A percentile compares a stretch with the other conserved stretches of the same genome.
Conservation (phyloP, 2,113 vertebrate species). For the Stigmatopora argus region DNA sequence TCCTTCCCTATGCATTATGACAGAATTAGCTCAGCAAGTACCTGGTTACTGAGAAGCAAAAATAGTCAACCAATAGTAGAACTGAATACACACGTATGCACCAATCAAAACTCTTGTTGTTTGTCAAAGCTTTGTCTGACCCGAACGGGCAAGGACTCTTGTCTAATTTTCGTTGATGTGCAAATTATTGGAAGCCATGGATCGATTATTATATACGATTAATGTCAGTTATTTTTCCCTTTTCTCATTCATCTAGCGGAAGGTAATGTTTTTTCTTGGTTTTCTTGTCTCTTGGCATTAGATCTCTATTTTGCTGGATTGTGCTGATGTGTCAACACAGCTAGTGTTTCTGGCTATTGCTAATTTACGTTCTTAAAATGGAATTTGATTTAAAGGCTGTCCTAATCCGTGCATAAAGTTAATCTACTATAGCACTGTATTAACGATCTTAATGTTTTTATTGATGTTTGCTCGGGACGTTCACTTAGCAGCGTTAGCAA, state of each 20-base stretch:
- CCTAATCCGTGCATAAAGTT: not conserved
- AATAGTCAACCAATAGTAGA: constrained; percentile 47
- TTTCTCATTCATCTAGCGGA: constrained; percentile 65
- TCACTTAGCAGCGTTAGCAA: not conserved
- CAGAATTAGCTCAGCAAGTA: not conserved
- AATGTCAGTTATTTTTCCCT: constrained; percentile 28
- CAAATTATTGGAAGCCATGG: constrained; percentile 46
- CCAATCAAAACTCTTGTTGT: constrained; percentile 58
- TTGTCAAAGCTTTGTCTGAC: not conserved
- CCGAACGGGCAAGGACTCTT: constrained; percentile 18
- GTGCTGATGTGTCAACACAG: constrained; percentile 43
- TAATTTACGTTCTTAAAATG: not conserved
- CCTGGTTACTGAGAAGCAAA: not conserved
- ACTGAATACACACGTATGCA: not conserved
- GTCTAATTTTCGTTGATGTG: constrained; percentile 18
- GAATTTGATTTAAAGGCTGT: not conserved
- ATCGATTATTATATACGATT: constrained; percentile 25
- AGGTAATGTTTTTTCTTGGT: constrained; percentile 54
- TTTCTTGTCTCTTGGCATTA: not conserved
- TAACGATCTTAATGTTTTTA: not conserved
- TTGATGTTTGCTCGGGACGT: not conserved
- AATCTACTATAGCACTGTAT: not conserved
- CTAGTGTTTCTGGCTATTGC: not conserved
- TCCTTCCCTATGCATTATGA: not conserved
- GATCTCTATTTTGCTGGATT: constrained; percentile 17